Evolutionary conservation across 2,888 invertebrate genomes (phyloP), one percentile per base, ranked within the genome.

Genomic region (Isoperla grammatica): DNA sequence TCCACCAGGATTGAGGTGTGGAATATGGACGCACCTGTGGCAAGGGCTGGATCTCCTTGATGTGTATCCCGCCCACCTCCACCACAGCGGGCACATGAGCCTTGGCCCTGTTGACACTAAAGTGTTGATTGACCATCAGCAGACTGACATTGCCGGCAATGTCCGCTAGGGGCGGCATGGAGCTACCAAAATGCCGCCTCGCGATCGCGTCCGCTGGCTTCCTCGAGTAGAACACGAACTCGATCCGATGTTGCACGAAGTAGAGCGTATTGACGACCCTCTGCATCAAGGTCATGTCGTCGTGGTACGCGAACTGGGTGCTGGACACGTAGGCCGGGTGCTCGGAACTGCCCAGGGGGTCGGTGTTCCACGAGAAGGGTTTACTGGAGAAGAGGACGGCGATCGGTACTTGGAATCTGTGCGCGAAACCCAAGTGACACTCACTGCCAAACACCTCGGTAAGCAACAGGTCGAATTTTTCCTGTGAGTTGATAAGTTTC

Each of bases 391-490:
- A 58, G 12, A 67, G 59, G 1, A 61, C 59, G n/a, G 67, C 65
- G 6, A 58, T 19, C 1, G 68, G 68, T 1, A 62, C 63, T 17
- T 64, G 48, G 5, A 67, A 62, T 50, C 61, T 56, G 50, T 66
- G 60, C 0, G 66, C 62, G n/a, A 68, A 60, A 11, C 61, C 63
- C 2, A 65, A 48, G 39, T 63, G 64, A 42, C 67, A 67, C 42
- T 67, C 67, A 1, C 65, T 54, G 5, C 66, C 65, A 22, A 68
- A 66, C n/a, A 66, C 57, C 57, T 68, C 68, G 2, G 67, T 66
- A 13, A 68, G 63, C n/a, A 66, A 63, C n/a, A 67, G 45, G 46
- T 68, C 68, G 42, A 57, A 67, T 17, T 57, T 46, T 13, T 43
- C 45, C 0, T 56, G n/a, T 4, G 56, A 56, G 1, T 23, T 5